Evolutionary conservation across 2,797 vertebrate species (phyloP).

Genomic region (Myripristis jacobus): DNA sequence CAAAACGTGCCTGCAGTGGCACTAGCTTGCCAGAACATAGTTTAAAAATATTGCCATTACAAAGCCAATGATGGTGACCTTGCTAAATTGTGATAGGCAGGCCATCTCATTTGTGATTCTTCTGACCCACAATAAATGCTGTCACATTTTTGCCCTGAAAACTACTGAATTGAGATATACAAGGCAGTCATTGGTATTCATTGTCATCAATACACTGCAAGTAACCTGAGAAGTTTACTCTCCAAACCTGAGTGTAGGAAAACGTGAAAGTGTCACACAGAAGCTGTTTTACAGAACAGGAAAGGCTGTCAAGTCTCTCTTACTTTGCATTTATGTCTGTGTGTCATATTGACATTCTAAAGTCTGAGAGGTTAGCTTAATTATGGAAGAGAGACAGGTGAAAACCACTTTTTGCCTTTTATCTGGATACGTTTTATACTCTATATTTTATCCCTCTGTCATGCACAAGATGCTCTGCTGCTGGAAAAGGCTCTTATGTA

Average conservation of each 20-base stretch:
- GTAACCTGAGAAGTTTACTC: background rate
- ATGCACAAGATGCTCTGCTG: conserved; percentile 53
- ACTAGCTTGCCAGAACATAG: no score
- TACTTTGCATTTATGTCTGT: conserved; percentile 2
- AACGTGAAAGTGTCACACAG: conserved; percentile 10
- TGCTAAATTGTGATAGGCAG: no score
- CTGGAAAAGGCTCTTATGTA: conserved; percentile 65
- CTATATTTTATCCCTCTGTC: conserved; percentile 38
- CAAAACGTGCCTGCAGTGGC: no score
- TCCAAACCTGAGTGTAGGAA: background rate
- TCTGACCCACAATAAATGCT: no score
- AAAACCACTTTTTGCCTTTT: conserved; percentile 38
- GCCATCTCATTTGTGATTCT: no score
- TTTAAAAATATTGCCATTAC: no score
- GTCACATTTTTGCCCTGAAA: no score
- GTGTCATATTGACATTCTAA: conserved; percentile 20
- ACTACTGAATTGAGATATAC: no score
- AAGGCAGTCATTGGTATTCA: no score
- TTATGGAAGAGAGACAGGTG: conserved; percentile 25
- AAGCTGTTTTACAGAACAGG: conserved; percentile 28
- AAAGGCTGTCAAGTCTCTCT: conserved; percentile 19
- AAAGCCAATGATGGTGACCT: no score
- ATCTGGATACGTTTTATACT: conserved; percentile 38
- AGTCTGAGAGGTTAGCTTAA: conserved; percentile 29
- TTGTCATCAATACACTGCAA: background rate